Conservation (phyloP, 2,888 invertebrate species). For the Heteromyza rotundicornis region DNA sequence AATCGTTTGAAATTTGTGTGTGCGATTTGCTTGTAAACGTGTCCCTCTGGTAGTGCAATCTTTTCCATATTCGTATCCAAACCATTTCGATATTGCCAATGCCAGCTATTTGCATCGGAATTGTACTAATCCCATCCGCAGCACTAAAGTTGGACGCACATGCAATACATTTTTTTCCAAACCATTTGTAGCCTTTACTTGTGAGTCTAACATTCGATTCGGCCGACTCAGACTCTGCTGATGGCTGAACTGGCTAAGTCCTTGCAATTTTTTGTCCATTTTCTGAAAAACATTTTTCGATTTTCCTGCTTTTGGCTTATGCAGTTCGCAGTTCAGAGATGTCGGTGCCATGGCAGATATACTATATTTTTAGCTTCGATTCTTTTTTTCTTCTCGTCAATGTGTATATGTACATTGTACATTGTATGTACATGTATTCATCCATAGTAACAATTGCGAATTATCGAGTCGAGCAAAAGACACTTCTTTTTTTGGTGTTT, state of each 20-base stretch:
- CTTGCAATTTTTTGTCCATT: not conserved
- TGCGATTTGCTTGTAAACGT: too few species aligned
- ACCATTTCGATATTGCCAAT: too few species aligned
- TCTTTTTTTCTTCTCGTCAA: too few species aligned
- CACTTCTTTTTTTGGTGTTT: not conserved
- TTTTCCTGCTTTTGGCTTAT: not conserved
- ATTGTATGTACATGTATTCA: not conserved
- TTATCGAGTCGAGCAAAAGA: not conserved
- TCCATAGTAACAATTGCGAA: not conserved
- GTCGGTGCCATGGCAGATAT: not conserved
- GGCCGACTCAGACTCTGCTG: not conserved
- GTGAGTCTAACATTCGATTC: not conserved
- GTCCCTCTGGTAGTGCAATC: too few species aligned
- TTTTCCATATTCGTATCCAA: too few species aligned
- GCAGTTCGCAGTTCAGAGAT: not conserved
- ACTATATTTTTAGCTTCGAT: too few species aligned
- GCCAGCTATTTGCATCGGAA: too few species aligned
- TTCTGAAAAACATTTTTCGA: not conserved
- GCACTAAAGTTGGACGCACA: too few species aligned
- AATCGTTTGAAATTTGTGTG: too few species aligned
- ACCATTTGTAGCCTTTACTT: not conserved
- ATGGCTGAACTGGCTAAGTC: too few species aligned
- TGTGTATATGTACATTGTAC: too few species aligned
- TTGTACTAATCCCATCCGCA: too few species aligned
- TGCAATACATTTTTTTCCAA: not conserved